Conservation (phyloP, 2,888 invertebrate species). For the Cataglyphis altisquamis region DNA sequence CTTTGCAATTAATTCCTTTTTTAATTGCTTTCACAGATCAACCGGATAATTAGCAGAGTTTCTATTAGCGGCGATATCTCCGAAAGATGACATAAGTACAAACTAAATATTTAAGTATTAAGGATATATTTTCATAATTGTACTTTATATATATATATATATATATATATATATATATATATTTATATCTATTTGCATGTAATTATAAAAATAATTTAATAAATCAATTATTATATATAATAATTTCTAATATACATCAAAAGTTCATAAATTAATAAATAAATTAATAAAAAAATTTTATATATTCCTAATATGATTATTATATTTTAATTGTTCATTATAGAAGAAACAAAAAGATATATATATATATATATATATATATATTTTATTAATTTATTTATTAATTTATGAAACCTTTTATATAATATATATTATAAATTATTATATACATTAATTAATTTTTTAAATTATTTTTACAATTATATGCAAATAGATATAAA, state of each 20-base stretch:
- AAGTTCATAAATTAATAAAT: not conserved
- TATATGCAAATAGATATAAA: no score
- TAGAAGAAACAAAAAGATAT: no score
- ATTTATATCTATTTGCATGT: no score
- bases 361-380: no score
- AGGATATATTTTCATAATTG: slow-evolving; percentile 4
- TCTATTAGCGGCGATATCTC: not conserved
- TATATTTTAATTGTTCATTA: not conserved
- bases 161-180: no score
- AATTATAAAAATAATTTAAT: no score
- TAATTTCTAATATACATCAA: not conserved
- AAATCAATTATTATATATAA: no score
- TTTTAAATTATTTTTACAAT: no score
- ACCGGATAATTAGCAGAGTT: not conserved
- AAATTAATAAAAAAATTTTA: not conserved
- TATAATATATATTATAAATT: not conserved
- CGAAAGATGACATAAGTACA: not conserved
- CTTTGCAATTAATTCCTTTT: slow-evolving; percentile 17
- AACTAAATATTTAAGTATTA: not conserved
- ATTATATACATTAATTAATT: no score
- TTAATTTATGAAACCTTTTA: not conserved
- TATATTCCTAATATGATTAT: not conserved
- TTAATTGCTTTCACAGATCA: not conserved
- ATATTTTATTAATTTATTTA: not conserved
- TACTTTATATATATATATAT: no score